A percentile compares a stretch with the other conserved stretches of the same genome.
Conservation (phyloP, 2,797 vertebrate genomes). For the Myoxocephalus aenaeus region DNA sequence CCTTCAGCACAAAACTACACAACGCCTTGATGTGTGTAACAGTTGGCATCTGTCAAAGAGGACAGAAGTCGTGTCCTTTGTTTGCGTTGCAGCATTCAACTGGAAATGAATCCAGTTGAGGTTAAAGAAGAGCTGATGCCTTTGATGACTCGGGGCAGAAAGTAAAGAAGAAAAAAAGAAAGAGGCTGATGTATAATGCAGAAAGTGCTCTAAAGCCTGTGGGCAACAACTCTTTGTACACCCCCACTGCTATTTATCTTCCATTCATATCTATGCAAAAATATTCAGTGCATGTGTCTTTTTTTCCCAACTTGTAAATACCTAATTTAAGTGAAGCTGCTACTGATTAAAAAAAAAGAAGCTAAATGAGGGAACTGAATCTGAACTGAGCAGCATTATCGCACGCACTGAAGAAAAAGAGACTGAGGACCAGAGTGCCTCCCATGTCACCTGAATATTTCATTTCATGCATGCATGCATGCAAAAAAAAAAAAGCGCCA, state of each 20-base stretch:
- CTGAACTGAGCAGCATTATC: conserved; percentile 7
- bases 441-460: conserved; percentile 80
- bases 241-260: conserved; percentile 45
- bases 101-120: conserved; percentile 51
- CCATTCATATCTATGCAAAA: conserved; percentile 13
- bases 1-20: conserved; percentile 13
- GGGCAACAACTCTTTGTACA: conserved; percentile 58
- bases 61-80: conserved; percentile 1
- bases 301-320: not conserved
- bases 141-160: conserved; percentile 63
- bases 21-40: not conserved
- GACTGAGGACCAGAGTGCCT: conserved; percentile 45
- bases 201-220: conserved; percentile 69
- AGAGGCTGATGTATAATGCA: conserved; percentile 78
- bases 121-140: conserved; percentile 57
- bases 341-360: not conserved
- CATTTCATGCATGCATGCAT: conserved; percentile 65
- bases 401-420: conserved; percentile 17
- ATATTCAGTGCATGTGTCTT: conserved; percentile 5
- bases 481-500: conserved; percentile 52
- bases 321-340: conserved; percentile 12
- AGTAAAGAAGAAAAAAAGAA: conserved; percentile 40
- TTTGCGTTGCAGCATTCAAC: conserved; percentile 49
- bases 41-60: not conserved
- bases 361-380: conserved; percentile 4